Base-by-base conservation (phyloP, 1,140 invertebrate species). In the Cylas formicarius region DNA sequence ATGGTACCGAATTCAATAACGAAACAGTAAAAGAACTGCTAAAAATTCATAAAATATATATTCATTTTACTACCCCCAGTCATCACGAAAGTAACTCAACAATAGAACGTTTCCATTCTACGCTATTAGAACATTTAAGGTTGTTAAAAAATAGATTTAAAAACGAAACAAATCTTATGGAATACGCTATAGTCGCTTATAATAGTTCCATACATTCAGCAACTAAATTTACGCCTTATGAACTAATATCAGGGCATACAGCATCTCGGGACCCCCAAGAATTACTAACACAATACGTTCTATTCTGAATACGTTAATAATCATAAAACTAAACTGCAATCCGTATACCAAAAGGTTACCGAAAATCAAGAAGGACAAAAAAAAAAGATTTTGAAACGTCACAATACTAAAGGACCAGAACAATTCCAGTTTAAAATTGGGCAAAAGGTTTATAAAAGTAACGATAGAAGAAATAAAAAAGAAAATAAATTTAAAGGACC, bases 201-300 rank as follows among this genome's bases (percentile, higher is more conserved):
- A 41, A 41, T 20, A 24, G 26, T 40, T 40, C 44, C 9, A 40
- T 40, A 7, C 36, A 47, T 26, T 33, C 18, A 18, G 11, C 28
- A n/a, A 47, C 36, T 13, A 32, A 32, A 17, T 47, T 16, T 21
- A 40, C 44, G 7, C 44, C 44, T 9, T 47, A 40, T 24, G 36
- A 47, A 32, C 13, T 47, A 9, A 41, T 31, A 40, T 24, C n/a
- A 19, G 44, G 28, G 18, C 31, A 44, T 35, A 44, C 29, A 13
- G 27, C 20, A 9, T 24, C 40, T 34, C 32, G 40, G 34, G 21
- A 38, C 18, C 21, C 23, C 13, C 3, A 24, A 26, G 36, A 27
- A 7, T 26, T 38, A 28, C 31, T 28, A 16, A 17, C 20, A 16
- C 4, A 28, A 28, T 10, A 14, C 11, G 4, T 38, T 23, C 9